phyloP scores from a whole-genome alignment of 2,888 invertebrate genomes.

The Poecilobothrus nobilitatus region DNA sequence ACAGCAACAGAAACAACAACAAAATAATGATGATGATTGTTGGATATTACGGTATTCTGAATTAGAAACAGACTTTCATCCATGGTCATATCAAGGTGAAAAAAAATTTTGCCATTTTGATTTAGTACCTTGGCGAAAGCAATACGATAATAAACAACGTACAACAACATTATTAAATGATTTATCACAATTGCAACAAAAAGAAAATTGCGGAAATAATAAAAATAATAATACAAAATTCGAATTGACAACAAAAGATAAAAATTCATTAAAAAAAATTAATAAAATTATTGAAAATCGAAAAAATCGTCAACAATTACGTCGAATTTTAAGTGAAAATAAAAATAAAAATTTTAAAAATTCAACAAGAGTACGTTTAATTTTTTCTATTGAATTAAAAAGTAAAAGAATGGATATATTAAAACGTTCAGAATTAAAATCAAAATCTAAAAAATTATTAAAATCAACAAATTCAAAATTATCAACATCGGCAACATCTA shows the following conservation, averaged over 20 bases:
- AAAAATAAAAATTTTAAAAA: constrained; percentile 35
- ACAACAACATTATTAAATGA: constrained; percentile 27
- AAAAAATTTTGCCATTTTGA: constrained; percentile 39
- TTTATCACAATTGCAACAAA: constrained; percentile 18
- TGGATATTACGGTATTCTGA: constrained; percentile 39
- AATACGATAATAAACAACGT: constrained; percentile 22
- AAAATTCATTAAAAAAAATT: constrained; percentile 27
- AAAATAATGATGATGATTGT: constrained; percentile 16
- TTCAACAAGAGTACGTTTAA: constrained; percentile 57
- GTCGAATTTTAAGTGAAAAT: constrained; percentile 30
- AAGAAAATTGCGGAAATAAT: not conserved
- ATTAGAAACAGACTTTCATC: constrained; percentile 38
- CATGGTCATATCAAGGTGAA: constrained; percentile 31
- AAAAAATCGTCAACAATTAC: constrained; percentile 39
- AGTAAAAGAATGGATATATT: constrained; percentile 40
- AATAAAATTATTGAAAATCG: constrained; percentile 35
- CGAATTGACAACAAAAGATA: not conserved
- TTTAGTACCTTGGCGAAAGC: constrained; percentile 40
- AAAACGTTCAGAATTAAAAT: constrained; percentile 24
- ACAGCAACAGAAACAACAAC: too few species aligned
- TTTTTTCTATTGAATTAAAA: constrained; percentile 57
- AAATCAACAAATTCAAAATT: not conserved
- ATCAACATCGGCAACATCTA: constrained; percentile 26
- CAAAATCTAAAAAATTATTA: not conserved
- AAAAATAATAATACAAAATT: not conserved